Evolutionary conservation across 2,113 vertebrate genomes (phyloP).

Genomic region (Stercorarius parasiticus): DNA sequence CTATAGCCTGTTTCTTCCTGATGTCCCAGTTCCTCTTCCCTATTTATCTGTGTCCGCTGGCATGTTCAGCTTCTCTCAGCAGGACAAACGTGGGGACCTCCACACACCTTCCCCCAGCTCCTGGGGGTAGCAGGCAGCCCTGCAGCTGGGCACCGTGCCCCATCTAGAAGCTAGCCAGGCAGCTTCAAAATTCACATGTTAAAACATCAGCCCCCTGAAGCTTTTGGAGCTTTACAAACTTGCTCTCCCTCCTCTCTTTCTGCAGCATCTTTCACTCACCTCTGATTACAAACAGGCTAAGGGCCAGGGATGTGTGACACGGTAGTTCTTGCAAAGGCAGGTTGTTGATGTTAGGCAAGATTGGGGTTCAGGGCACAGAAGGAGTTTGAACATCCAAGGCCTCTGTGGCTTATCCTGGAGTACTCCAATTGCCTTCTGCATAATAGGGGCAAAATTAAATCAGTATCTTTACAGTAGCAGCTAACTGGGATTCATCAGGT

Average conservation of each 20-base stretch:
- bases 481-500: not conserved
- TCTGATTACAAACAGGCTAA: not conserved
- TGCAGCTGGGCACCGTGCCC: not conserved
- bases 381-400: not conserved
- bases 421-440: not conserved
- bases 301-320: not conserved
- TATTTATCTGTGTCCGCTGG: not conserved
- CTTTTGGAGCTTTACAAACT: not conserved
- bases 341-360: not conserved
- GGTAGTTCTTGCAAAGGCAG: rapidly evolving
- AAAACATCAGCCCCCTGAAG: not conserved
- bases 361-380: not conserved
- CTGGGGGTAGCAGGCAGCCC: not conserved
- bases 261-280: not conserved
- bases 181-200: not conserved
- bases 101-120: not conserved
- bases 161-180: not conserved
- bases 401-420: not conserved
- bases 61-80: not conserved
- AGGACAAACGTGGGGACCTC: not conserved
- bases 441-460: not conserved
- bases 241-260: not conserved
- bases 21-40: not conserved
- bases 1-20: not conserved
- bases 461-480: not conserved